Percentiles rank a stretch among this genome's conserved stretches.
Conservation (phyloP, 2,797 vertebrate species). For the Chromobotia macracanthus region DNA sequence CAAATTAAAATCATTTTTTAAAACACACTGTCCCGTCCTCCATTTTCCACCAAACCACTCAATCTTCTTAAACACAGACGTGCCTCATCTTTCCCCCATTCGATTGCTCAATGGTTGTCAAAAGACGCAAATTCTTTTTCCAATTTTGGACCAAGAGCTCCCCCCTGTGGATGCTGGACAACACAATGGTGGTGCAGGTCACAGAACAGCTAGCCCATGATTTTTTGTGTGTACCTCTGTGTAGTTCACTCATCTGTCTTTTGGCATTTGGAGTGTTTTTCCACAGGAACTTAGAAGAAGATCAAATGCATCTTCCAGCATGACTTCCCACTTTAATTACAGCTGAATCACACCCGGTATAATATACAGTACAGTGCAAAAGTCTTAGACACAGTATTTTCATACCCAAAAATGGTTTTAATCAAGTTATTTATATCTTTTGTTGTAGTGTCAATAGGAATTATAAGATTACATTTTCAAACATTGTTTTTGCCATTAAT, state of each 20-base stretch:
- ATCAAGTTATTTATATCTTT: too few relatives aligned
- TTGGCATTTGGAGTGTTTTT: conserved; percentile 67
- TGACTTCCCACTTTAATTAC: conserved; percentile 59
- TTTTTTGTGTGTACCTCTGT: conserved; percentile 60
- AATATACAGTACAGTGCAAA: too few relatives aligned
- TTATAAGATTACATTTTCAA: too few relatives aligned
- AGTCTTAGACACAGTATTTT: too few relatives aligned
- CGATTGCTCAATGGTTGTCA: conserved; percentile 58
- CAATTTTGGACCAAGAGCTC: conserved; percentile 92
- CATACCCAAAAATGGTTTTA: too few relatives aligned
- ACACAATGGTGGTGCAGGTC: conserved; percentile 74
- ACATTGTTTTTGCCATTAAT: too few relatives aligned
- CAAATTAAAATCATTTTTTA: conserved; percentile 78
- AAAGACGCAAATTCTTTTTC: conserved; percentile 52
- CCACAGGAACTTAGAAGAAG: conserved; percentile 42
- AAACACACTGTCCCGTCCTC: conserved; percentile 74
- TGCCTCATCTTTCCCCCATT: conserved; percentile 54
- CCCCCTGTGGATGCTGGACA: conserved; percentile 85
- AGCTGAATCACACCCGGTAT: conserved; percentile 42
- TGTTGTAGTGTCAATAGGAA: too few relatives aligned
- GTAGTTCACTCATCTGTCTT: conserved; percentile 71
- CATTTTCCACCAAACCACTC: conserved; percentile 67
- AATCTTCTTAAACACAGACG: conserved; percentile 48
- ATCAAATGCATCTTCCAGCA: conserved; percentile 60
- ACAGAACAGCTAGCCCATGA: conserved; percentile 65